phyloP scores from a whole-genome alignment of 2,888 invertebrate species.

The Drosophila falleni region DNA sequence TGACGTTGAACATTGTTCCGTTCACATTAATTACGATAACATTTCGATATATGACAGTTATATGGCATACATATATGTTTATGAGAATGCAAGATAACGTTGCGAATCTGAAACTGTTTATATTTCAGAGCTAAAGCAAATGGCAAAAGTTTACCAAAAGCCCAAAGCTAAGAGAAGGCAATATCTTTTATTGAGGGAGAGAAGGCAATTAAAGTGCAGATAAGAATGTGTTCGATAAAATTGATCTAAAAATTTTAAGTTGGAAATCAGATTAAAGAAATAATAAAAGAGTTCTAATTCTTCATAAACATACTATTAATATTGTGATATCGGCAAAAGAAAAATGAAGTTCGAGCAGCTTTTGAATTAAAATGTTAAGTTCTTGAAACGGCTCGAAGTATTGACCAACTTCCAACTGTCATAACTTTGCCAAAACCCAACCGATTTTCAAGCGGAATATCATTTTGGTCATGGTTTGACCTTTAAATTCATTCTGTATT shows the following conservation, averaged over 20 bases:
- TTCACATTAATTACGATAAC: conserved; percentile 38
- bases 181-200: conserved; percentile 1
- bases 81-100: conserved; percentile 17
- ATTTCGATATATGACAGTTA: conserved; percentile 35
- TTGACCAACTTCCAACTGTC: too few relatives aligned
- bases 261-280: not conserved
- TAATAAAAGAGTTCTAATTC: not conserved
- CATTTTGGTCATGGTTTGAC: too few relatives aligned
- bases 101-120: conserved; percentile 9
- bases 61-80: conserved; percentile 13
- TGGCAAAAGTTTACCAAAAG: not conserved
- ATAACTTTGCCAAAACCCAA: too few relatives aligned
- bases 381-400: not conserved
- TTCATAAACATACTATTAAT: not conserved
- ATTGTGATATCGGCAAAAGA: not conserved
- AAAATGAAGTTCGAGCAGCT: not conserved
- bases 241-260: not conserved
- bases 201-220: not conserved
- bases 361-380: not conserved
- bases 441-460: too few relatives aligned
- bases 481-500: too few relatives aligned
- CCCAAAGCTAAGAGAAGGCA: not conserved
- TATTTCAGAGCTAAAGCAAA: conserved; percentile 1
- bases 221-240: not conserved
- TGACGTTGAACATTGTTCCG: conserved; percentile 25